Evolutionary conservation across 2,113 vertebrate genomes (phyloP), one percentile per base, ranked within the genome.

Genomic region (Dromiciops gliroides): DNA sequence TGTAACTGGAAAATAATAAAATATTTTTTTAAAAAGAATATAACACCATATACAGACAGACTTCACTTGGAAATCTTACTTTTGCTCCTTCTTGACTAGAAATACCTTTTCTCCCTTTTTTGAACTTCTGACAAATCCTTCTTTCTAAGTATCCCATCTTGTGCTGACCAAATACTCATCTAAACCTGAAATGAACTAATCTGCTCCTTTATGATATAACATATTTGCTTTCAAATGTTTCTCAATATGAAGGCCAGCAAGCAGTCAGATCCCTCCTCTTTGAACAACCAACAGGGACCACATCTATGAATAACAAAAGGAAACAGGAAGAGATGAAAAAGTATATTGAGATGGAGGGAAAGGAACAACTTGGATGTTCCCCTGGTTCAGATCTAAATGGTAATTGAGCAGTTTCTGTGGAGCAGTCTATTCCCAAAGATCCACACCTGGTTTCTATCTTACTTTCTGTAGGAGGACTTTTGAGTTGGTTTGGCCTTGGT

Each of bases 201-300:
- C 11, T 90, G 0, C 48, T 3, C 28, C n/a, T 53, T 96, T 51
- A 44, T 48, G 31, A 44, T 60, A 48, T 51, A 93, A 31, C 31
- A 37, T 92, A 95, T 51, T 49, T 95, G 93, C 93, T 92, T 95
- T 90, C 50, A 19, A 92, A 88, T 44, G 51, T 24, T 67, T 37
- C 31, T 88, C n/a, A 90, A 26, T 28, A 44, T 95, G 53, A 92
- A 90, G 96, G 51, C 51, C 50, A 95, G 1, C n/a, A 89, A 8
- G 37, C 89, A 22, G 60, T 14, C 25, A 83, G 44, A 91, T 93
- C 89, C 91, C 24, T n/a, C 89, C 83, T 1, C 50, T 16, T 19
- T 50, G 48, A 28, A 47, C 67, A 90, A 50, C 31, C 95, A 52
- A 48, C 89, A 67, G 53, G 93, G 91, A n/a, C 37, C 60, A 47